Conservation (phyloP, 2,797 vertebrate species). For the Ctenosaura bakeri region DNA sequence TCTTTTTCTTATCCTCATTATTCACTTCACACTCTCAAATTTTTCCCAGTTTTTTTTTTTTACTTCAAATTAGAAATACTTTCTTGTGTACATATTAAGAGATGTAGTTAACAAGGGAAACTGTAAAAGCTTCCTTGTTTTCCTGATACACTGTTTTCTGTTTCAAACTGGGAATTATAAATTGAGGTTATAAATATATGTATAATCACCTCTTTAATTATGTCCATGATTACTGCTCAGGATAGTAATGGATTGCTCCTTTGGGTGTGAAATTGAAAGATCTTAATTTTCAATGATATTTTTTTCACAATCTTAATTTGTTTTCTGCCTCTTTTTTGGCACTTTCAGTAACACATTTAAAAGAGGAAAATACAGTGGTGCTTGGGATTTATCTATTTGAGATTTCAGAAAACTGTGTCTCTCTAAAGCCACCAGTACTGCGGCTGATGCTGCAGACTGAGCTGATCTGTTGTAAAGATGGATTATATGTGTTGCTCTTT, state of each 20-base stretch:
- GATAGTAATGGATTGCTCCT: conserved; percentile 66
- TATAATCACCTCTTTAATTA: conserved; percentile 80
- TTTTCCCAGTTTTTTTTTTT: conserved; percentile 59
- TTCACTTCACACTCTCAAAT: conserved; percentile 67
- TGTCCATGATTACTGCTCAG: conserved; percentile 75
- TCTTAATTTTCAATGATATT: conserved; percentile 73
- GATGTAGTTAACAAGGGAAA: conserved; percentile 74
- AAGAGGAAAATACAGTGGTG: conserved; percentile 5
- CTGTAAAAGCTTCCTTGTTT: conserved; percentile 72
- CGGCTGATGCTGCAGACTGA: neutral
- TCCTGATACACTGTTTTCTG: conserved; percentile 76
- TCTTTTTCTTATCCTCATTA: conserved; percentile 64
- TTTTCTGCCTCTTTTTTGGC: conserved; percentile 47
- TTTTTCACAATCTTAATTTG: conserved; percentile 62
- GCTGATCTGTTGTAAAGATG: neutral
- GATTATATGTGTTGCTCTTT: neutral
- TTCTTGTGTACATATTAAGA: conserved; percentile 64
- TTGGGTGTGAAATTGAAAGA: conserved; percentile 70
- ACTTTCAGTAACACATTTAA: conserved; percentile 55
- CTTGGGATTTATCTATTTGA: conserved; percentile 59
- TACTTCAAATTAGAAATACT: conserved; percentile 68
- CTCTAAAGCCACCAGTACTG: neutral
- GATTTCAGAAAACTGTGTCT: conserved; percentile 31
- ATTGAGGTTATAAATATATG: conserved; percentile 79
- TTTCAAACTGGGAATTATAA: conserved; percentile 75